phyloP scores from a whole-genome alignment of 2,888 invertebrate genomes.

The Teleogryllus oceanicus region DNA sequence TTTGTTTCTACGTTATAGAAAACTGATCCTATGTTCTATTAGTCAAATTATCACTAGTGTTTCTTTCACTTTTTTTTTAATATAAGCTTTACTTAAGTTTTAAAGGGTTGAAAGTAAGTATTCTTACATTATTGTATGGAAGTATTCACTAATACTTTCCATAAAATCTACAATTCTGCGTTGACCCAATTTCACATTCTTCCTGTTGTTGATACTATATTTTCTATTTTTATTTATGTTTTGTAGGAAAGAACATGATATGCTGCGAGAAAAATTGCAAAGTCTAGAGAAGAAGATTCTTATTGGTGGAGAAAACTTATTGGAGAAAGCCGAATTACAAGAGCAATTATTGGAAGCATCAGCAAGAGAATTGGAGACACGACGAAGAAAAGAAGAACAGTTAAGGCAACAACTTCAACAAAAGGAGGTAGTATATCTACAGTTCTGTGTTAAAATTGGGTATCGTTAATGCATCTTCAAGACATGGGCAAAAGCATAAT shows the following conservation, averaged over 20 bases:
- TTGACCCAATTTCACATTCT: too few species aligned
- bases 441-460: not conserved
- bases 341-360: slow-evolving; percentile 84
- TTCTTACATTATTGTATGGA: too few species aligned
- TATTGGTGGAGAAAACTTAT: slow-evolving; percentile 94
- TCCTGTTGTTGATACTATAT: not conserved
- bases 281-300: slow-evolving; percentile 92
- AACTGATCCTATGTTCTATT: not conserved
- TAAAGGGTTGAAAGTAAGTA: not conserved
- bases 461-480: too few species aligned
- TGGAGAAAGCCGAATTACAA: slow-evolving; percentile 95
- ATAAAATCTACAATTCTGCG: too few species aligned
- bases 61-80: too few species aligned
- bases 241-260: slow-evolving; percentile 68
- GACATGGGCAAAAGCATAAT: too few species aligned
- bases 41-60: not conserved
- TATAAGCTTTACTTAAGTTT: not conserved
- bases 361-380: slow-evolving; percentile 72
- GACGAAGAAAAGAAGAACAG: slow-evolving; percentile 74
- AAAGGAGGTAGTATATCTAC: slow-evolving; percentile 62
- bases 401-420: slow-evolving; percentile 78
- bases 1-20: not conserved
- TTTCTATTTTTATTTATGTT: not conserved
- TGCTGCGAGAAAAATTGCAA: slow-evolving; percentile 77
- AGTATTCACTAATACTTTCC: too few species aligned